Conservation (phyloP, 1,140 invertebrate genomes). For the Pristionchus pacificus region DNA sequence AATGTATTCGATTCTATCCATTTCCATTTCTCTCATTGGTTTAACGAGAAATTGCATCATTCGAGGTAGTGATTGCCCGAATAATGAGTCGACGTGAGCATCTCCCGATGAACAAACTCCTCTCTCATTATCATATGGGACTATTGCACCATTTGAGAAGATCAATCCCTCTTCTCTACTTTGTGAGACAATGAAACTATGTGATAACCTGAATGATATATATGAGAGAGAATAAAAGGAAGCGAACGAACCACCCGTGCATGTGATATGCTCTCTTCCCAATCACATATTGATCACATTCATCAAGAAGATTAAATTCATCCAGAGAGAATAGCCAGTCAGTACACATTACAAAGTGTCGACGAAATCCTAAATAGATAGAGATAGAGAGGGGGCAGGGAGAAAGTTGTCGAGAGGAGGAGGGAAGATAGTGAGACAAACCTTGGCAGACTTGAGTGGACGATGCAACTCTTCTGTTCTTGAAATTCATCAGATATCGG, state of each 20-base stretch:
- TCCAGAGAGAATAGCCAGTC: slow-evolving; percentile 27
- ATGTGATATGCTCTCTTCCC: neutral
- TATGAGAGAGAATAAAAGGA: neutral
- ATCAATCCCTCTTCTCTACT: neutral
- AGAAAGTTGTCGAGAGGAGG: too few relatives aligned
- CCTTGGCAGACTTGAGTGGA: too few relatives aligned
- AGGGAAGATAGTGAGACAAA: too few relatives aligned
- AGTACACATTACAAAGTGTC: slow-evolving; percentile 30
- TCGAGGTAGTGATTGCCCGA: neutral
- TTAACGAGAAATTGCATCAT: neutral
- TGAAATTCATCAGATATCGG: neutral
- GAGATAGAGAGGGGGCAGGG: too few relatives aligned
- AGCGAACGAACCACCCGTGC: neutral
- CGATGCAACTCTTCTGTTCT: neutral
- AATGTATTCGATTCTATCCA: neutral
- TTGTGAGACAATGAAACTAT: neutral
- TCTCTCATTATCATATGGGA: neutral
- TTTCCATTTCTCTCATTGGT: neutral
- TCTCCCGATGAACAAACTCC: neutral
- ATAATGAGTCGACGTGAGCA: neutral
- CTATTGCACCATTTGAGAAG: neutral
- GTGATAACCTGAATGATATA: neutral
- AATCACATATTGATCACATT: slow-evolving; percentile 27
- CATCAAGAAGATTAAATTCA: slow-evolving; percentile 16
- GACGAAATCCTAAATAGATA: slow-evolving; percentile 21